Base-by-base conservation (phyloP, 2,888 invertebrate species). In the Vesta saturnalis region DNA sequence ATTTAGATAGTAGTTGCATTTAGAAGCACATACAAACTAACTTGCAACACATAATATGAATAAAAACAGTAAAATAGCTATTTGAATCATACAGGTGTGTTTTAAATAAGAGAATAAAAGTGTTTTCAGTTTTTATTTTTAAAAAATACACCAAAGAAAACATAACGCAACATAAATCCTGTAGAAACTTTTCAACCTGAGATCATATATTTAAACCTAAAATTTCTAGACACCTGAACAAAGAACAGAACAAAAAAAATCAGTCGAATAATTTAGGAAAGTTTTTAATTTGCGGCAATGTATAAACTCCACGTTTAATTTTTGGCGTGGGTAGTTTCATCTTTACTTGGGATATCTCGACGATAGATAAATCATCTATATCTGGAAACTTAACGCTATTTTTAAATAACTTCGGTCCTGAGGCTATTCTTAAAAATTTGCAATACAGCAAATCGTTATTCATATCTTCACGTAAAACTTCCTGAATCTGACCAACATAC, bases 21-120 rank as follows among this genome's bases (percentile, higher is more conserved):
- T 22, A 55, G 22, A 12, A 55, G 21, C n/a, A 6, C 21, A 21
- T 55, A 55, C 21, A 15, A 18, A 3, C 21, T 57, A n/a, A 57
- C 35, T 57, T 57, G 39, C 57, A 57, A 57, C 57, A 57, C 57
- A 35, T 4, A 57, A 57, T 57, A 57, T 57, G 30, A 30, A 57
- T 21, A 57, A 57, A 57, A 57, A 54, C 12, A 14, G 43, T 43
- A 43, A 43, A 43, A 54, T 54, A 54, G 22, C 57, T 57, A 57
- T 30, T 5, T 57, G 30, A 57, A 15, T 18, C 30, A 18, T 57
- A 57, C 30, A 30, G 57, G 35, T 30, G 57, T 14, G 10, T 57
- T 57, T 30, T 30, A 57, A 57, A 30, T 57, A 30, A 57, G 43
- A 43, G 43, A 57, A 57, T 6, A 57, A 57, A 57, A 30, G 57